Percentiles rank a stretch among this genome's conserved stretches.
These are phyloP conservation scores for Leptinotarsa haldemani DNA, from an alignment of 2,888 invertebrate species.

Conservation along the genomic window DNA sequence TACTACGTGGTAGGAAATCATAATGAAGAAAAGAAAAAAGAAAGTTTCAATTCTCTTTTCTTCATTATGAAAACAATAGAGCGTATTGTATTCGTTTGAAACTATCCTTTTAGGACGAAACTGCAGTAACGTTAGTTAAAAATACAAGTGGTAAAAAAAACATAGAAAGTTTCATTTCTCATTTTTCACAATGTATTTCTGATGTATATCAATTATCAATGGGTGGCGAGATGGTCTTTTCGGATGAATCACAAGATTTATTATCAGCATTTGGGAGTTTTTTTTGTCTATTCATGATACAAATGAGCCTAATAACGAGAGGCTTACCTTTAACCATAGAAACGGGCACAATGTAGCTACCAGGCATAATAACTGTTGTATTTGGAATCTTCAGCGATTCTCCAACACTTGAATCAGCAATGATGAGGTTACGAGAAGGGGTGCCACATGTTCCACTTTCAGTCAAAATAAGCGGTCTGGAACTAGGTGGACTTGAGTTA, in stretches of 20 bases:
- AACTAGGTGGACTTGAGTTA: conserved; percentile 53
- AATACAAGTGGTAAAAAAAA: too few species aligned
- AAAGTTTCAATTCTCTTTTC: too few species aligned
- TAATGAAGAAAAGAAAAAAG: too few species aligned
- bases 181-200: not conserved
- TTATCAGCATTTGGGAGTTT: not conserved
- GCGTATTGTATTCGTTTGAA: too few species aligned
- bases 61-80: too few species aligned
- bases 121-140: too few species aligned
- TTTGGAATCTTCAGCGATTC: conserved; percentile 76
- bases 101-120: too few species aligned
- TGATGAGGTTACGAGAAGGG: conserved; percentile 71
- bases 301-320: conserved; percentile 26
- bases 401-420: conserved; percentile 71
- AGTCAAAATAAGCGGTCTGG: conserved; percentile 60
- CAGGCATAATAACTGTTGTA: conserved; percentile 77
- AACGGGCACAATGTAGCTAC: conserved; percentile 78
- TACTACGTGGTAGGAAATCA: too few species aligned
- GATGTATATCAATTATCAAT: not conserved
- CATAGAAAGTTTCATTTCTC: too few species aligned
- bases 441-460: conserved; percentile 53
- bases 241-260: not conserved
- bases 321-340: conserved; percentile 74
- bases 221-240: not conserved
- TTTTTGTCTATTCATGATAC: conserved; percentile 3